A percentile compares a stretch with the other conserved stretches of the same genome.
phyloP scores from a whole-genome alignment of 2,797 vertebrate genomes.

The Thaleichthys pacificus region DNA sequence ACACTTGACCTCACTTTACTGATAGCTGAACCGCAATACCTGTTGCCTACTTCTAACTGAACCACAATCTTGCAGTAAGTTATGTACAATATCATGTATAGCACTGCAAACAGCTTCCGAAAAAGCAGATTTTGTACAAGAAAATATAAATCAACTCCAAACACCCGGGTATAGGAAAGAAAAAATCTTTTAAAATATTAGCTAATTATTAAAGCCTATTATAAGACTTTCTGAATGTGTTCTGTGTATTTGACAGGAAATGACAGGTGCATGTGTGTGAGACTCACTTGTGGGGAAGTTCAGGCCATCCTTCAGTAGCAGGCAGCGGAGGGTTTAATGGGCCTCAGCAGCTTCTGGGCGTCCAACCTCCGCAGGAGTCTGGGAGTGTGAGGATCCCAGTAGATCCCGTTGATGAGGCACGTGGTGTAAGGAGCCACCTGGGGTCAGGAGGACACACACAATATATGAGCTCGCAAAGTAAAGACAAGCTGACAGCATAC shows the following conservation, averaged over 20 bases:
- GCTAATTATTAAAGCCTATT: no score
- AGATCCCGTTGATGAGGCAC: slow-evolving; percentile 95
- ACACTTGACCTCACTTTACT: slow-evolving; percentile 1
- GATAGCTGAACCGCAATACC: not conserved
- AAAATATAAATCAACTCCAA: no score
- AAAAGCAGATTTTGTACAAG: no score
- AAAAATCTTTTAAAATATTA: no score
- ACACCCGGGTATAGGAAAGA: no score
- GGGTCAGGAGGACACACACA: not conserved
- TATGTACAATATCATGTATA: not conserved
- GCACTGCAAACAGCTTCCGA: no score
- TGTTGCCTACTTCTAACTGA: not conserved
- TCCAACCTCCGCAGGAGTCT: slow-evolving; percentile 86
- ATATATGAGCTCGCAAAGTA: no score
- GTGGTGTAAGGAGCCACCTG: slow-evolving; percentile 95
- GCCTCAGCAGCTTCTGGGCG: slow-evolving; percentile 82
- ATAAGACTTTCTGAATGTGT: no score
- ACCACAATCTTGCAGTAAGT: not conserved
- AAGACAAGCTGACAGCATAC: not conserved
- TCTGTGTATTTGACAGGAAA: no score
- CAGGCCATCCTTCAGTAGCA: slow-evolving; percentile 80
- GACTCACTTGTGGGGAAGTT: slow-evolving; percentile 88
- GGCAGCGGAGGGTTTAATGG: slow-evolving; percentile 54
- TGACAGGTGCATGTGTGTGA: no score
- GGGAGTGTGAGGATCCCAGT: slow-evolving; percentile 94